Evolutionary conservation across 2,888 invertebrate genomes (phyloP), one percentile per base, ranked within the genome.

Genomic region (Synergus itoensis): DNA sequence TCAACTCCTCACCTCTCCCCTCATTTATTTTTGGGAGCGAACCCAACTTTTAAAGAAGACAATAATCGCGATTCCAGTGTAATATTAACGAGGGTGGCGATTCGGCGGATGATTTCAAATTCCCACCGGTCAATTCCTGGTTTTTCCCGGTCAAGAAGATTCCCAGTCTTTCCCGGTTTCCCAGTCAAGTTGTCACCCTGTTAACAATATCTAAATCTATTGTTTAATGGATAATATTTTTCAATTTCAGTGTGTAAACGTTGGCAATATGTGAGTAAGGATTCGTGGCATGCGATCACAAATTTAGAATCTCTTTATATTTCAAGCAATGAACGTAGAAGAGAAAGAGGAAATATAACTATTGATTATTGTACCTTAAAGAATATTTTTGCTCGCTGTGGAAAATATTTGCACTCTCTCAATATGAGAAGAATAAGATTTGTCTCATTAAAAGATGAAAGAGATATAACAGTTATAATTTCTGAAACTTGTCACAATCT

Each of bases 261-360:
- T n/a, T 53, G 53, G 53, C 53, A 53, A 53, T 9, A n/a, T n/a
- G 53, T 53, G 53, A 53, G 53, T 53, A 53, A n/a, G n/a, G 53
- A n/a, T 9, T 53, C 53, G 9, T 53, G n/a, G 53, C n/a, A 16
- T n/a, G n/a, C 53, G n/a, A n/a, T 53, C 53, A 53, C n/a, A n/a
- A 53, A 53, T n/a, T 53, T 53, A 7, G 53, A 53, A 8, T 53
- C 53, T 9, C n/a, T 53, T 53, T 28, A 3, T 28, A 8, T 53
- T 16, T n/a, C 53, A 53, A 9, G n/a, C 9, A 53, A n/a, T 2
- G 16, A 53, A 53, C 1, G 8, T 53, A 53, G n/a, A n/a, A 53
- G 9, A 53, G 5, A n/a, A n/a, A n/a, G n/a, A 53, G n/a, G 16
- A 53, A n/a, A 8, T 16, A n/a, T n/a, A n/a, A 53, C 8, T n/a